A percentile compares a stretch with the other conserved stretches of the same genome.
Conservation (phyloP, 2,797 vertebrate genomes). For the Pangasius macronema region DNA sequence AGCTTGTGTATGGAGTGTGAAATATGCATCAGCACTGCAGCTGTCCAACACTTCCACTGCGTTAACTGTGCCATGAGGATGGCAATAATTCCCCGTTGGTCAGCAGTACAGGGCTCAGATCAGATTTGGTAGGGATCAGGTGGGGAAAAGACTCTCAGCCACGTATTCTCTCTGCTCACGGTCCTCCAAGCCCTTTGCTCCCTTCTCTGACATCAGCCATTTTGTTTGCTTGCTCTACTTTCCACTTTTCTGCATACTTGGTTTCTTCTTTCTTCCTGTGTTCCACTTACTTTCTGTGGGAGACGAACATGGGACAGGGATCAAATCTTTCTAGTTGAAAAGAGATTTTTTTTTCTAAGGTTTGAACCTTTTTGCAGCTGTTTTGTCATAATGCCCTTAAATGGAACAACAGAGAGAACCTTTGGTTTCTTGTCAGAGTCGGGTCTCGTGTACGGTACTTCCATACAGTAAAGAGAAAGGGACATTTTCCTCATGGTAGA, state of each 20-base stretch:
- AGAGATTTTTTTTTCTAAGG: conserved; percentile 60
- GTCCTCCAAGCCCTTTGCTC: conserved; percentile 64
- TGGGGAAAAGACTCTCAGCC: conserved; percentile 45
- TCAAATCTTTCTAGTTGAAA: conserved; percentile 75
- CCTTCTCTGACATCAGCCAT: conserved; percentile 68
- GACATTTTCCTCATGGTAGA: neutral
- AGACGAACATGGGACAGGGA: conserved; percentile 72
- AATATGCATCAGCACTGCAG: conserved; percentile 45
- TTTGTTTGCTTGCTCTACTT: conserved; percentile 68
- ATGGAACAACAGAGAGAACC: conserved; percentile 53
- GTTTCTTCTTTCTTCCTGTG: conserved; percentile 54
- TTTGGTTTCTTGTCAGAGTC: conserved; percentile 31
- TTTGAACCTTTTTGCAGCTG: conserved; percentile 71
- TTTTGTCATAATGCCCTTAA: conserved; percentile 70
- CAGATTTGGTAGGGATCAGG: conserved; percentile 47
- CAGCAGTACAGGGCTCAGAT: conserved; percentile 50
- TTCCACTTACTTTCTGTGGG: conserved; percentile 69
- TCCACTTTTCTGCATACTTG: conserved; percentile 58
- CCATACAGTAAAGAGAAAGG: neutral
- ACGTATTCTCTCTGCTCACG: conserved; percentile 60
- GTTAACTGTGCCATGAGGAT: conserved; percentile 44
- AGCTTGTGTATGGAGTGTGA: conserved; percentile 44
- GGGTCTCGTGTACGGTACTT: neutral
- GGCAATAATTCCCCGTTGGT: conserved; percentile 37
- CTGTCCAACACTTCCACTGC: conserved; percentile 45